Evolutionary conservation across 2,888 invertebrate species (phyloP), one percentile per base, ranked within the genome.

Genomic region (Polietes domitor): DNA sequence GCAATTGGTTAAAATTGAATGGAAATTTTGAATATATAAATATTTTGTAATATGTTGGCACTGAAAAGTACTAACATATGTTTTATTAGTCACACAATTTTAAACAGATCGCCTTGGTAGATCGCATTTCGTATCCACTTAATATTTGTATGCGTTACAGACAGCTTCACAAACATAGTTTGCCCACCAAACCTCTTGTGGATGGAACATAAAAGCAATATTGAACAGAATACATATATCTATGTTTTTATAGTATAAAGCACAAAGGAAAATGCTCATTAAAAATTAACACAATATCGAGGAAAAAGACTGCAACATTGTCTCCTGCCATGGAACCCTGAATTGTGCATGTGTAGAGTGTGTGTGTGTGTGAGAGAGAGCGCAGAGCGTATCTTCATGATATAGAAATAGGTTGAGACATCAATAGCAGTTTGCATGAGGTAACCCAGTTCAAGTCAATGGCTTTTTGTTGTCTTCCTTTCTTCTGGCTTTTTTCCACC

Each of bases 281-380:
- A 82, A 82, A 85, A 85, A 85, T 85, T 82, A 85, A 85, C 80
- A 85, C 80, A 77, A 80, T 71, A 75, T 82, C 78, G 65, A 68
- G 19, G 19, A 55, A 72, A 76, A 65, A 65, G 78, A 43, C 50
- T 63, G 71, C 74, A 78, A 53, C 53, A 58, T 15, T 55, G 53
- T 68, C 63, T 50, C 15, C 41, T 6, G 50, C 32, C n/a, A 17
- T 19, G 53, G 19, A 55, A 32, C 53, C 53, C 32, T 71, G 32
- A 53, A 28, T 32, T 5, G n/a, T 47, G 47, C 47, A 47, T 47
- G n/a, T 6, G 32, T 4, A 32, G 15, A 12, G 28, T 58, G 26
- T 26, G 15, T 26, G 26, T 26, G 26, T 41, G 21, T 55, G 24
- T 55, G 58, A 21, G 10, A 17, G 12, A 7, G 58, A 17, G 26